Conservation (phyloP, 2,113 vertebrate genomes). For the Halichoeres trimaculatus region DNA sequence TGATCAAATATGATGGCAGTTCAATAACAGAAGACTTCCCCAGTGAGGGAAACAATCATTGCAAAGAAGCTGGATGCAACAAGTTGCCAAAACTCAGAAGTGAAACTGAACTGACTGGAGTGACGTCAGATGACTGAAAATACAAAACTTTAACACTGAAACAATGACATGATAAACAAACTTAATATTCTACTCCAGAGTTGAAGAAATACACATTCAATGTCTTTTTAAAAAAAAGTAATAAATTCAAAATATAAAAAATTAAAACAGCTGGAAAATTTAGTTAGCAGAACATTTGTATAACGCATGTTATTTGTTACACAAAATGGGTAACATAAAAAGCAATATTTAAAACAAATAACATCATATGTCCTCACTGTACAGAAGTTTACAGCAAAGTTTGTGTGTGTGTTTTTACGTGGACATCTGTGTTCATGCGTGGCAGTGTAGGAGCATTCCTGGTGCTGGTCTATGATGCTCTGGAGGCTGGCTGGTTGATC, state of each 20-base stretch:
- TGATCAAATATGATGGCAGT: conserved; percentile 52
- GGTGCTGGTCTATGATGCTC: conserved; percentile 20
- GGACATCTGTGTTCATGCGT: conserved; percentile 21
- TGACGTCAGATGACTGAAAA: conserved; percentile 11
- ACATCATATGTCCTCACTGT: conserved; percentile 59
- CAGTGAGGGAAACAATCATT: conserved; percentile 25
- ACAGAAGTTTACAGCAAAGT: conserved; percentile 60
- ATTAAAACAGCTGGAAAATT: conserved; percentile 55
- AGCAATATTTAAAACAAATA: conserved; percentile 68
- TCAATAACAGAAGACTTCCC: conserved; percentile 52
- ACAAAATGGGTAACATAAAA: conserved; percentile 65
- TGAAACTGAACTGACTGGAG: conserved; percentile 45
- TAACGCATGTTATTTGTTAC: conserved; percentile 50
- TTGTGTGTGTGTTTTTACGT: not conserved
- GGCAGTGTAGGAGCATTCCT: conserved; percentile 30
- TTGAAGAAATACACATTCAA: conserved; percentile 67
- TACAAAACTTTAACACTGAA: conserved; percentile 38
- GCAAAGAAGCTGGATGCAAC: conserved; percentile 2
- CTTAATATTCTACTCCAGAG: conserved; percentile 39
- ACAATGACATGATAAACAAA: conserved; percentile 53
- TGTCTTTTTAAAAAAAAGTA: conserved; percentile 63
- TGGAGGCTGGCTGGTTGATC: conserved; percentile 87
- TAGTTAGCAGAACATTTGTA: conserved; percentile 58
- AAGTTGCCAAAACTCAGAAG: conserved; percentile 24
- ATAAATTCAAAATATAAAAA: conserved; percentile 51